Evolutionary conservation across 2,113 vertebrate species (phyloP), one percentile per base, ranked within the genome.

Genomic region (Crotophaga sulcirostris): DNA sequence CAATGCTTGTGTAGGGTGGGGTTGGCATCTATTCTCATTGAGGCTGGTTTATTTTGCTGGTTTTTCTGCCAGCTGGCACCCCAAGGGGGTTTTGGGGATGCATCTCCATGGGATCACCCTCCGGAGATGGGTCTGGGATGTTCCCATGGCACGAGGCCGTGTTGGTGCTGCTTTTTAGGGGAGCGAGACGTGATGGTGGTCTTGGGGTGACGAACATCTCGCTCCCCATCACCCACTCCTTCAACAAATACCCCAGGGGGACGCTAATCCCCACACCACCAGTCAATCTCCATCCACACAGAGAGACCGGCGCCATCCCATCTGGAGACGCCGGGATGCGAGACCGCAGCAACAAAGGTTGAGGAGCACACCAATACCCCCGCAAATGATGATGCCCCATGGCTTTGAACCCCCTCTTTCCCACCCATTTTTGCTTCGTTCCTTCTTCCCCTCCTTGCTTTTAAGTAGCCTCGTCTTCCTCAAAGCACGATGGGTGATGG

Each of bases 201-300:
- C 33, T 45, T 5, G 4, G 45, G 14, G 34, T 11, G 47, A 28
- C 2, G 1, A 6, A 5, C 5, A 1, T 36, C 72, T 18, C 13
- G 2, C 20, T 45, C 55, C 58, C 29, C 74, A 19, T 34, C 10
- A 0, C 38, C 67, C 60, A 10, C 11, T 28, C 20, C 18, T 49
- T 34, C 33, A n/a, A 11, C 47, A 33, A 31, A 42, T 3, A 4
- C 23, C 64, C 47, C 47, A 6, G 24, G 3, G 40, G n/a, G 26
- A 33, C 3, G 0, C 11, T 16, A 4, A 66, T 16, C 16, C 89
- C 38, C 2, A 0, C 29, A 1, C 16, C 1, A 2, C 1, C 31
- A 9, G 0, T 7, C 7, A 1, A 12, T 16, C 42, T 47, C 17
- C 29, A 24, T 23, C 66, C 3, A 0, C 8, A 3, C 1, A 1